Percentiles rank a stretch among this genome's conserved stretches.
phyloP scores from a whole-genome alignment of 2,888 invertebrate genomes.

The Dexiosoma caninum region DNA sequence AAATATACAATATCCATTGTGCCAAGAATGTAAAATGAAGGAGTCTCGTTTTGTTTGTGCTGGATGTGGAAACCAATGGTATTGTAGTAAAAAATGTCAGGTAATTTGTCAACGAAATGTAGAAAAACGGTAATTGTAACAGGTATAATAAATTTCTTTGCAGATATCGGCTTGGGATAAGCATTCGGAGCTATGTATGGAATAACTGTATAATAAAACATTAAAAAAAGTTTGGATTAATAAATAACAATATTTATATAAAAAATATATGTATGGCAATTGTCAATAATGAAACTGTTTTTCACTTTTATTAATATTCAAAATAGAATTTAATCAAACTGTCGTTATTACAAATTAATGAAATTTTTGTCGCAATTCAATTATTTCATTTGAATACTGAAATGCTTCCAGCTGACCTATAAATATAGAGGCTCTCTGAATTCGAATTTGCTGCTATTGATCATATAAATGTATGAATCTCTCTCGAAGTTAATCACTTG shows the following conservation, averaged over 20 bases:
- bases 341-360: too few relatives aligned
- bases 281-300: too few relatives aligned
- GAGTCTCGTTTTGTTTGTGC: slow-evolving; percentile 93
- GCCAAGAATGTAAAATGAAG: slow-evolving; percentile 90
- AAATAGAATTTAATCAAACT: too few relatives aligned
- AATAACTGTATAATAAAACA: slow-evolving; percentile 32
- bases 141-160: neutral
- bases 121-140: too few relatives aligned
- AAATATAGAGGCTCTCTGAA: too few relatives aligned
- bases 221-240: neutral
- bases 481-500: too few relatives aligned
- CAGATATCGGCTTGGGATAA: slow-evolving; percentile 65
- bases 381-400: too few relatives aligned
- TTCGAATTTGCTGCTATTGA: too few relatives aligned
- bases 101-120: slow-evolving; percentile 78
- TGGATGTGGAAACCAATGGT: slow-evolving; percentile 95
- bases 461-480: too few relatives aligned
- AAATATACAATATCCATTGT: slow-evolving; percentile 81
- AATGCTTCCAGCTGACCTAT: too few relatives aligned
- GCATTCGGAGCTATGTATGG: slow-evolving; percentile 64
- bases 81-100: slow-evolving; percentile 95
- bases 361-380: too few relatives aligned
- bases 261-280: neutral
- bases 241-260: neutral
- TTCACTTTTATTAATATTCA: too few relatives aligned